These are phyloP conservation scores for Tridacna crocea DNA, from an alignment of 2,888 invertebrate species.

Conservation along the genomic window DNA sequence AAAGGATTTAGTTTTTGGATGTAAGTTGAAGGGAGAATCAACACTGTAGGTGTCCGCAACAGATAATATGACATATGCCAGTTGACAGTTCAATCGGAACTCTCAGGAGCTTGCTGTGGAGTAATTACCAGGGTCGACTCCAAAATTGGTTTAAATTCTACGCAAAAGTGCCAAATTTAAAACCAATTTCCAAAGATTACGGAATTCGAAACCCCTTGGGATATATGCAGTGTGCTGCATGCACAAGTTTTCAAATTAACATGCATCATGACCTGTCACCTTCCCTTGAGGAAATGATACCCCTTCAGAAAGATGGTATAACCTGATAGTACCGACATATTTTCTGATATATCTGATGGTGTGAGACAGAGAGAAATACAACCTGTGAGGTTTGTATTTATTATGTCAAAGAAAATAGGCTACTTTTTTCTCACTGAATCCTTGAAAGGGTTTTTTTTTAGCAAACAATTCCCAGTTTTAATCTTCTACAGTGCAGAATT, in stretches of 20 bases:
- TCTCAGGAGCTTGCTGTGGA: background rate
- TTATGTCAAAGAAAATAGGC: too few species aligned
- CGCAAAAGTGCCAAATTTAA: conserved; percentile 32
- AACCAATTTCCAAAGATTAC: conserved; percentile 30
- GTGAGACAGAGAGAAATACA: too few species aligned
- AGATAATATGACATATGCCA: conserved; percentile 7
- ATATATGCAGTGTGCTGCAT: conserved; percentile 4
- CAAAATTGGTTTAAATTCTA: conserved; percentile 35
- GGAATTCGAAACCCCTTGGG: conserved; percentile 22
- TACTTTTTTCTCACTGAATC: too few species aligned
- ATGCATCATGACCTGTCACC: background rate
- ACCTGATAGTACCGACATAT: too few species aligned
- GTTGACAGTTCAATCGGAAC: conserved; percentile 22
- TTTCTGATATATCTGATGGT: too few species aligned
- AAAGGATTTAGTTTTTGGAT: too few species aligned
- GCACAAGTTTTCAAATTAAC: conserved; percentile 24
- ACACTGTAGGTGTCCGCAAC: conserved; percentile 23
- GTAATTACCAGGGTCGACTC: conserved; percentile 21
- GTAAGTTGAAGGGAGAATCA: background rate
- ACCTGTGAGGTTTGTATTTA: too few species aligned
- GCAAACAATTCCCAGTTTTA: too few species aligned
- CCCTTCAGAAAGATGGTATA: too few species aligned
- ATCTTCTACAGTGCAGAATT: too few species aligned
- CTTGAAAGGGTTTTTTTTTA: too few species aligned
- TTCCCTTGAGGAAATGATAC: too few species aligned